A percentile compares a stretch with the other conserved stretches of the same genome.
Conservation (phyloP, 2,113 vertebrate genomes). For the Dascyllus trimaculatus region DNA sequence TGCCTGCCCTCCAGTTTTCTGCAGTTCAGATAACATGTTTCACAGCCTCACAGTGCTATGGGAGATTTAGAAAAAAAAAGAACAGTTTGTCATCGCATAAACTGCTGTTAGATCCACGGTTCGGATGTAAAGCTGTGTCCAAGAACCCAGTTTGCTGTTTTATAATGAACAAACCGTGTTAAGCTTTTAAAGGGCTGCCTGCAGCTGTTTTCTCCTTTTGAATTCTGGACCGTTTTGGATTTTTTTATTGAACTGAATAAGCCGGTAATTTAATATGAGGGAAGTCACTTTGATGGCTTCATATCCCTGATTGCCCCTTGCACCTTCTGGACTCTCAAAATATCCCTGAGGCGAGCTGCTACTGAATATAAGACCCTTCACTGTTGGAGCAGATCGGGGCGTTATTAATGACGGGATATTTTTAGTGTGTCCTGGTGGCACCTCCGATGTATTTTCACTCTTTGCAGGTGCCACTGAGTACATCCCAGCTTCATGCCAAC, state of each 20-base stretch:
- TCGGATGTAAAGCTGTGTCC: background rate
- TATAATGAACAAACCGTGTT: background rate
- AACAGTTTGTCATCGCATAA: background rate
- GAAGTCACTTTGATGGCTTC: background rate
- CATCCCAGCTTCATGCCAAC: background rate
- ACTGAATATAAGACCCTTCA: background rate
- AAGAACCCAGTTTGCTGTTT: slow-evolving; percentile 5
- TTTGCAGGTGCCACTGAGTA: background rate
- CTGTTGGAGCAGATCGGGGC: slow-evolving; percentile 9
- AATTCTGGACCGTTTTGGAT: background rate
- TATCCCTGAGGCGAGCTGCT: slow-evolving; percentile 5
- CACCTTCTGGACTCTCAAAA: background rate
- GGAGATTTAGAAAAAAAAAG: background rate
- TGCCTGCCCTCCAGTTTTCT: background rate
- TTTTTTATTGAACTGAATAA: slow-evolving; percentile 28
- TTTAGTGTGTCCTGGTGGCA: slow-evolving; percentile 22
- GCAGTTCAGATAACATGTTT: background rate
- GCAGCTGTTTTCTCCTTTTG: background rate
- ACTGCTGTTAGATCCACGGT: background rate
- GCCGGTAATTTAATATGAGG: slow-evolving; percentile 10
- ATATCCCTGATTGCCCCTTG: slow-evolving; percentile 11
- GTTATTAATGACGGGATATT: slow-evolving; percentile 49
- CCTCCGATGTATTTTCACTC: slow-evolving; percentile 10
- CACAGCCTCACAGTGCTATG: background rate
- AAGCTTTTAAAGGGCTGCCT: background rate